Evolutionary conservation across 2,888 invertebrate genomes (phyloP).

Genomic region (Lapara coniferarum): DNA sequence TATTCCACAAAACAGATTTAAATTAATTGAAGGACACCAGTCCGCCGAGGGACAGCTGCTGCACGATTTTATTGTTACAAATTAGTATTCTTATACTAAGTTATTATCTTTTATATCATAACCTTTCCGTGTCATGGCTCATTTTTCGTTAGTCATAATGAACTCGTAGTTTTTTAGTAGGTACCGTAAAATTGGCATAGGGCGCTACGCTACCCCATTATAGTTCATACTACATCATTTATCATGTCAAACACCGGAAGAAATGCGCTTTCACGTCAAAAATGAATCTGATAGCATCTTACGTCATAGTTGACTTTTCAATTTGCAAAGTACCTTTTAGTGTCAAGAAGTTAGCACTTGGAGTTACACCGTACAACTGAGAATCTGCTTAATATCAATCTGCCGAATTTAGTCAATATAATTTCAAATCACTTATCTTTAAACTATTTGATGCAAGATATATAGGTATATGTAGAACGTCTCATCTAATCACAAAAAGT

Average conservation of each 20-base stretch:
- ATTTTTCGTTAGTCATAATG: not conserved
- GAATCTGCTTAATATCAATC: too few relatives aligned
- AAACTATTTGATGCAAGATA: too few relatives aligned
- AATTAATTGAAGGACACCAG: not conserved
- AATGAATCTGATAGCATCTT: not conserved
- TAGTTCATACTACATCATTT: not conserved
- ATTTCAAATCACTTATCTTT: too few relatives aligned
- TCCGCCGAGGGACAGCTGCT: not conserved
- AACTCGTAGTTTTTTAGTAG: not conserved
- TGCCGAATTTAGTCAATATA: too few relatives aligned
- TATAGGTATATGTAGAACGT: too few relatives aligned
- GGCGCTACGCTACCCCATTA: not conserved
- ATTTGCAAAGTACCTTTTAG: not conserved
- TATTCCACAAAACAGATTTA: not conserved
- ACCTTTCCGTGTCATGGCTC: not conserved
- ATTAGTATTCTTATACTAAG: not conserved
- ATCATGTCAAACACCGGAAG: constrained; percentile 6
- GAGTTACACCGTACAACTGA: too few relatives aligned
- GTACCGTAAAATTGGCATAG: not conserved
- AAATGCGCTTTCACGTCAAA: not conserved
- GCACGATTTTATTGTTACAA: not conserved
- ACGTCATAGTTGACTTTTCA: not conserved
- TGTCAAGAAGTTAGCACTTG: too few relatives aligned
- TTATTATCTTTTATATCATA: not conserved
- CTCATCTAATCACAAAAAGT: too few relatives aligned